These are phyloP conservation scores for Lasioglossum leucozonium DNA, from an alignment of 2,888 invertebrate genomes.

Conservation along the genomic window DNA sequence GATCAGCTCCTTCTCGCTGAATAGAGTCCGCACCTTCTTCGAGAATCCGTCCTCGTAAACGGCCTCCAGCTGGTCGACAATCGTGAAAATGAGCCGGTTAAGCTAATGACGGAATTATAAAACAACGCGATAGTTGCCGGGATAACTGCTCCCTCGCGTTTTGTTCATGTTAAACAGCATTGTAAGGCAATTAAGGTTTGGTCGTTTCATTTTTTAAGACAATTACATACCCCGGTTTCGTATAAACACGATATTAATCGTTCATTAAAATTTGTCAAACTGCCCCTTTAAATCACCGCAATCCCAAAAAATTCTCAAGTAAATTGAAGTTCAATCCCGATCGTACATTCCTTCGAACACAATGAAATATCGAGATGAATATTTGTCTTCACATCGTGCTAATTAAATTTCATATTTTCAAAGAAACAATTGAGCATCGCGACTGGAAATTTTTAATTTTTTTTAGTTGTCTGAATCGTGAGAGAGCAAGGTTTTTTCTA, in stretches of 20 bases:
- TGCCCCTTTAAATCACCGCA: no score
- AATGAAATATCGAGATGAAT: not conserved
- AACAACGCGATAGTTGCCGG: not conserved
- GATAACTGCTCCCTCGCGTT: not conserved
- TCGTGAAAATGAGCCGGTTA: not conserved
- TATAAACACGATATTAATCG: no score
- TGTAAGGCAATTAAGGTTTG: no score
- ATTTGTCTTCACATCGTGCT: not conserved
- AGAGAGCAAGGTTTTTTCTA: not conserved
- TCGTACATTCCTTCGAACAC: not conserved
- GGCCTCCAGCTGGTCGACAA: not conserved
- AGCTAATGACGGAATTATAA: not conserved
- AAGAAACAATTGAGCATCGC: not conserved
- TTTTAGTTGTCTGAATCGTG: not conserved
- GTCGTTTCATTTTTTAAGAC: no score
- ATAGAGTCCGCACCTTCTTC: not conserved
- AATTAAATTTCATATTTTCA: not conserved
- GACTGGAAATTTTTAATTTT: not conserved
- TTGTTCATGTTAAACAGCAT: not conserved
- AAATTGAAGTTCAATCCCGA: not conserved
- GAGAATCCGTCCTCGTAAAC: not conserved
- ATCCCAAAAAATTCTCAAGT: not conserved
- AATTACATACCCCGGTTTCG: no score
- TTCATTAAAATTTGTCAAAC: no score
- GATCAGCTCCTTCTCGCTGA: not conserved